Percentiles rank a stretch among this genome's conserved stretches.
Evolutionary conservation across 2,797 vertebrate species (phyloP).

Genomic region (Thunnus albacares): DNA sequence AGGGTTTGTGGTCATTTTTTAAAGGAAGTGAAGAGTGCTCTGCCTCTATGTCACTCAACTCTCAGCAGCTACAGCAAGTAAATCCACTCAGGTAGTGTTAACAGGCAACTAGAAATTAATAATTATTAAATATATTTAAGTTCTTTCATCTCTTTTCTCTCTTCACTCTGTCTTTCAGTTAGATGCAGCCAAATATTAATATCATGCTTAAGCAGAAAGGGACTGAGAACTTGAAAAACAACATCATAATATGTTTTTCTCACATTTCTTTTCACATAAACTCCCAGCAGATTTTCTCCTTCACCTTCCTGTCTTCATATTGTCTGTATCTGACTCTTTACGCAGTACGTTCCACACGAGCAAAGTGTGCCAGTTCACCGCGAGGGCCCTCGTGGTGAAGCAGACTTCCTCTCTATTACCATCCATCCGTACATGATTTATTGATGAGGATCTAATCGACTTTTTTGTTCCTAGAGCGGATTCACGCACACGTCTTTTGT

Average conservation of each 20-base stretch:
- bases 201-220: background rate
- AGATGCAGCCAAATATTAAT: background rate
- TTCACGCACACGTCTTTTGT: slow-evolving; percentile 42
- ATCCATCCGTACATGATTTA: slow-evolving; percentile 54
- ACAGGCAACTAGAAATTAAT: background rate
- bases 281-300: background rate
- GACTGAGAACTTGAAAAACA: background rate
- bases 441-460: slow-evolving; percentile 57
- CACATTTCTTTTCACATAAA: background rate
- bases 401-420: slow-evolving; percentile 50
- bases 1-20: slow-evolving; percentile 43
- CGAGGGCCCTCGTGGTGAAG: background rate
- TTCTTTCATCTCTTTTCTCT: background rate
- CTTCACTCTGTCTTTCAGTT: background rate
- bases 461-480: slow-evolving; percentile 20
- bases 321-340: background rate
- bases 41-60: slow-evolving; percentile 1
- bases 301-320: too few relatives aligned
- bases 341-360: background rate
- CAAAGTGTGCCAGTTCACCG: background rate
- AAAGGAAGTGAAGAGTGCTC: slow-evolving; percentile 46
- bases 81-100: background rate
- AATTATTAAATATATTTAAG: background rate
- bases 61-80: background rate
- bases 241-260: background rate